These are phyloP conservation scores for Helleia helle DNA, from an alignment of 2,888 invertebrate species.

Conservation along the genomic window DNA sequence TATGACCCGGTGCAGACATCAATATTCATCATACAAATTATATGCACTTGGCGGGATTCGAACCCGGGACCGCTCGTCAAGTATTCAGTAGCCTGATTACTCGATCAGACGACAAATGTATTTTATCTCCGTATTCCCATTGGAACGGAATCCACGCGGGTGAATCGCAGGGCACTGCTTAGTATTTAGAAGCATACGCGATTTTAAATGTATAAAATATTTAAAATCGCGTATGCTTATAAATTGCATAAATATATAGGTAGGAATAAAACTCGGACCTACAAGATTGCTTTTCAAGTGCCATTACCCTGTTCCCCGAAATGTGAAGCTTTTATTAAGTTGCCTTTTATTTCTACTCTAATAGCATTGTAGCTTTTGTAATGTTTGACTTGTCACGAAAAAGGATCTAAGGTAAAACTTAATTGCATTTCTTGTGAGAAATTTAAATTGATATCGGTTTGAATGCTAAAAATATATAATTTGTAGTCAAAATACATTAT, in stretches of 20 bases:
- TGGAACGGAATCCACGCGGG: no score
- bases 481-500: not conserved
- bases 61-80: no score
- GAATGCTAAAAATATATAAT: not conserved
- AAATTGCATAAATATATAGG: constrained; percentile 27
- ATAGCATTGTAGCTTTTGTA: constrained; percentile 16
- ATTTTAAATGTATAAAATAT: no score
- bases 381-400: constrained; percentile 8
- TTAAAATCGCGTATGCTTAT: constrained; percentile 15
- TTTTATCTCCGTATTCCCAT: no score
- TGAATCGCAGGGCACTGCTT: no score
- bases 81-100: no score
- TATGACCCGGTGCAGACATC: no score
- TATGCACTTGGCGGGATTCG: no score
- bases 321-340: constrained; percentile 55
- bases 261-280: constrained; percentile 43
- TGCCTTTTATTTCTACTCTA: constrained; percentile 24
- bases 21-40: no score
- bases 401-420: constrained; percentile 9
- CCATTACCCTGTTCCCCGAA: constrained; percentile 50
- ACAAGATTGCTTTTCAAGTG: constrained; percentile 63
- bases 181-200: no score
- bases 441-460: constrained; percentile 3
- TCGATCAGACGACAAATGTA: no score
- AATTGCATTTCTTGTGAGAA: constrained; percentile 8